These are phyloP conservation scores for Xanthorhoe designata DNA, from an alignment of 2,888 invertebrate genomes.

Conservation along the genomic window DNA sequence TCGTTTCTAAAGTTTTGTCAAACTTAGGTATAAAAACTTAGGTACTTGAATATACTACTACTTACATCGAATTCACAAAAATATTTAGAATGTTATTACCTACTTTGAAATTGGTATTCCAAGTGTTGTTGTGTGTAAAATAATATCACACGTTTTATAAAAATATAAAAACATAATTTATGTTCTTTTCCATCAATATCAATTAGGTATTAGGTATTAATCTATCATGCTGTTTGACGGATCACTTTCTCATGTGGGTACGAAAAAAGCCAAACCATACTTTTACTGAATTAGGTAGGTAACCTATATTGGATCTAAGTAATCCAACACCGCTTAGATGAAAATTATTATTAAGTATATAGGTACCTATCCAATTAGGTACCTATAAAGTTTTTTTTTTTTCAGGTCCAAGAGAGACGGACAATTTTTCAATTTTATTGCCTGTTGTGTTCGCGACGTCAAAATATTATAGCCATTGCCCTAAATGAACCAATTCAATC, in stretches of 20 bases:
- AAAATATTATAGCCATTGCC: no score
- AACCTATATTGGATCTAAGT: neutral
- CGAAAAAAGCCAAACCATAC: neutral
- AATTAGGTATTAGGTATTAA: no score
- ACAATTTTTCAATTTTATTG: no score
- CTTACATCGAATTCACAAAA: neutral
- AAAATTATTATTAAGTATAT: neutral
- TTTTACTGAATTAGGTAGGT: neutral
- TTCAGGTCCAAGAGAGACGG: no score
- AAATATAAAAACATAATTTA: neutral
- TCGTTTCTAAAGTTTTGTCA: constrained; percentile 12
- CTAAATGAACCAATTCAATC: no score
- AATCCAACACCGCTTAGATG: neutral
- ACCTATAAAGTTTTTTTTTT: no score
- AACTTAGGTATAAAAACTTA: no score
- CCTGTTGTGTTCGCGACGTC: no score
- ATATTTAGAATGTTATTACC: neutral
- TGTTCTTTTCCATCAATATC: constrained; percentile 34
- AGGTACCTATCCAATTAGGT: no score
- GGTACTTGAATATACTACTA: neutral
- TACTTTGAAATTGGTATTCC: neutral
- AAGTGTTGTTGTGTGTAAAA: no score
- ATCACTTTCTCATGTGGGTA: constrained; percentile 34
- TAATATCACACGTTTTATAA: neutral
- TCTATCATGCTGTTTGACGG: constrained; percentile 52